phyloP scores from a whole-genome alignment of 2,888 invertebrate species.

The Saturnia japonica region DNA sequence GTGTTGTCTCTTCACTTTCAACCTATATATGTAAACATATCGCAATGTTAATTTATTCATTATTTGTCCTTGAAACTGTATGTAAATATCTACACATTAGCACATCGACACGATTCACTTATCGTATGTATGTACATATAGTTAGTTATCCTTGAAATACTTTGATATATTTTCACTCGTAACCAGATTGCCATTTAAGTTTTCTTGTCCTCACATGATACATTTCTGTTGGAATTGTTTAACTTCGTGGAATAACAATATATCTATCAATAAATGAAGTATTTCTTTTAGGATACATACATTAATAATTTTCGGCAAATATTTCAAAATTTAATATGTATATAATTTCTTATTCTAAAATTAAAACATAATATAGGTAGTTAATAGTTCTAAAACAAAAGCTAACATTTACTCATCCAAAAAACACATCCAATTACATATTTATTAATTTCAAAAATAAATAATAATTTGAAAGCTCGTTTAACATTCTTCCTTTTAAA shows the following conservation, averaged over 20 bases:
- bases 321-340: not conserved
- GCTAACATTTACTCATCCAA: too few relatives aligned
- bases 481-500: not conserved
- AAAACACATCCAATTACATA: too few relatives aligned
- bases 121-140: not conserved
- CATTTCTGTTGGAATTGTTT: not conserved
- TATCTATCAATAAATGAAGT: not conserved
- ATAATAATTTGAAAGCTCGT: too few relatives aligned
- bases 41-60: not conserved
- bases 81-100: constrained; percentile 11
- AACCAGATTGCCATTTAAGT: constrained; percentile 19
- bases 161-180: constrained; percentile 3
- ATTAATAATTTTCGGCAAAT: not conserved
- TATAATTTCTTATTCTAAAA: not conserved
- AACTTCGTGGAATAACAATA: not conserved
- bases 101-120: not conserved
- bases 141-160: constrained; percentile 7
- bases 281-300: not conserved
- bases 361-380: too few relatives aligned
- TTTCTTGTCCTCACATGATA: not conserved
- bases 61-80: constrained; percentile 21
- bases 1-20: not conserved
- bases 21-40: not conserved
- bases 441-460: too few relatives aligned
- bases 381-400: too few relatives aligned